phyloP scores from a whole-genome alignment of 2,797 vertebrate genomes.

The Gymnocypris eckloni region DNA sequence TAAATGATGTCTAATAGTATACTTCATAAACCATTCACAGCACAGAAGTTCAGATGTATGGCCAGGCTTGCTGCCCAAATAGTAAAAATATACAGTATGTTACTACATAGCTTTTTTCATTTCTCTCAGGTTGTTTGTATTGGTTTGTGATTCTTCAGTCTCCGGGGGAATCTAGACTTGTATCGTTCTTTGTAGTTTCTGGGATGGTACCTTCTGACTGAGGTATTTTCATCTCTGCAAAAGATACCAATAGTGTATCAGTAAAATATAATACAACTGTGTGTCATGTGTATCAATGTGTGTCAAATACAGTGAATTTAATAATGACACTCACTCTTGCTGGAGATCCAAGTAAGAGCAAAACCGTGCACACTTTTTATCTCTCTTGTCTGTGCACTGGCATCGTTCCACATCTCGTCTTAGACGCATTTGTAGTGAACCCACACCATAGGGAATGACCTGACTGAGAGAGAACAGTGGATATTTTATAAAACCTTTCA shows the following conservation, averaged over 20 bases:
- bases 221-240: conserved; percentile 49
- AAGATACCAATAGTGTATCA: conserved; percentile 7
- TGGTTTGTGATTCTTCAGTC: not conserved
- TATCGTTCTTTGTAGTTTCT: conserved; percentile 42
- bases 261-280: not conserved
- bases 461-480: conserved; percentile 57
- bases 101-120: not conserved
- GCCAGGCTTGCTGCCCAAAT: not conserved
- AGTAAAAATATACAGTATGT: conserved; percentile 19
- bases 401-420: conserved; percentile 61
- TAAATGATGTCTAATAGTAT: not conserved
- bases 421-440: conserved; percentile 55
- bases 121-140: conserved; percentile 40
- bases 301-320: conserved; percentile 10
- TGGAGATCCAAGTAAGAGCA: conserved; percentile 43
- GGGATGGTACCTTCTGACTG: conserved; percentile 5
- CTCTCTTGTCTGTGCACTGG: conserved; percentile 52
- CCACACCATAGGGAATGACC: conserved; percentile 65
- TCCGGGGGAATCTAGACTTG: conserved; percentile 18
- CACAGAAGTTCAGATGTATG: conserved; percentile 4
- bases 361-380: conserved; percentile 59
- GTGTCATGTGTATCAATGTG: not conserved
- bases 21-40: conserved; percentile 27
- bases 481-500: not conserved
- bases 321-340: conserved; percentile 39